A percentile compares a stretch with the other conserved stretches of the same genome.
Conservation (phyloP, 2,113 vertebrate genomes). For the Elephantulus edwardii region DNA sequence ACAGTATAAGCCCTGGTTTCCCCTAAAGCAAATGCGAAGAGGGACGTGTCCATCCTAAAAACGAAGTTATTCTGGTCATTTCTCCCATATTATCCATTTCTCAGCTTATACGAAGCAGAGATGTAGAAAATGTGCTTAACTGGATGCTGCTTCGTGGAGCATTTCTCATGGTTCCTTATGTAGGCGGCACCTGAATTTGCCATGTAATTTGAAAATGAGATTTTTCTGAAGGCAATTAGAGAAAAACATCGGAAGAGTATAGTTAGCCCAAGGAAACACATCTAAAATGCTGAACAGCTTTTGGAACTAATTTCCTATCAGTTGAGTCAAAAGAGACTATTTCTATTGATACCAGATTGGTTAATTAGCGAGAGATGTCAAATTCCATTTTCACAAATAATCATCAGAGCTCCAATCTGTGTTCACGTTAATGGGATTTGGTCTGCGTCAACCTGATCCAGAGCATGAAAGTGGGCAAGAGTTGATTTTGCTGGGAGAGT, state of each 20-base stretch:
- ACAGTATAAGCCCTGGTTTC: neutral
- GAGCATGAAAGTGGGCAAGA: conserved; percentile 40
- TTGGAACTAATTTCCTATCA: conserved; percentile 49
- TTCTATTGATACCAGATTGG: conserved; percentile 48
- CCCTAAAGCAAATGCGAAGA: neutral
- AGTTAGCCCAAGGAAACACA: neutral
- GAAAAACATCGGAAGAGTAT: conserved; percentile 52
- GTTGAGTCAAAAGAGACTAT: conserved; percentile 32
- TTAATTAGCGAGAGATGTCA: conserved; percentile 50
- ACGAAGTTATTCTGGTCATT: neutral
- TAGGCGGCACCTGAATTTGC: conserved; percentile 50
- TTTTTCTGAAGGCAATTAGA: conserved; percentile 63
- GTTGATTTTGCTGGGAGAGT: conserved; percentile 28
- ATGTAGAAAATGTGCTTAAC: conserved; percentile 41
- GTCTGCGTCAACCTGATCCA: conserved; percentile 17
- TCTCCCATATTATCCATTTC: neutral
- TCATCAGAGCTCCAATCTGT: conserved; percentile 46
- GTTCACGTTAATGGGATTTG: conserved; percentile 46
- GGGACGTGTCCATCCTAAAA: neutral
- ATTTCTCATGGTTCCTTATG: conserved; percentile 47
- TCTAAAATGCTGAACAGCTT: conserved; percentile 20
- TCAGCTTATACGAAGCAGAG: neutral
- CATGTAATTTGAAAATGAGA: conserved; percentile 62
- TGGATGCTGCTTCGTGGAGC: neutral
- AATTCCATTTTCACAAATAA: conserved; percentile 60